Percentiles rank a stretch among this genome's conserved stretches.
phyloP scores from a whole-genome alignment of 1,140 invertebrate species.

The Heliothis virescens region DNA sequence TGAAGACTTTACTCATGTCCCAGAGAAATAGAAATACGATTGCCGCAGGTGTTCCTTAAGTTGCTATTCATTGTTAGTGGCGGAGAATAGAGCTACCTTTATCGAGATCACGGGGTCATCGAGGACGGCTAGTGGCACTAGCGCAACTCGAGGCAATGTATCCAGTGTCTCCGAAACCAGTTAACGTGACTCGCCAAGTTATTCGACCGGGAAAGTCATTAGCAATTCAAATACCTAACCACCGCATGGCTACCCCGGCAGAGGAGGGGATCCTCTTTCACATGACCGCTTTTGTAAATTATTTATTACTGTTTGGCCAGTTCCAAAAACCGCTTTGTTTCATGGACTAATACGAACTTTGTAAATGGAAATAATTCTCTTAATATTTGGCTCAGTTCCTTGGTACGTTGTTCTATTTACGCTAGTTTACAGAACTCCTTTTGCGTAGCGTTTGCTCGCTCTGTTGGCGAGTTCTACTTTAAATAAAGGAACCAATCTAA shows the following conservation, averaged over 20 bases:
- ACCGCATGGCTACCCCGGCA: constrained; percentile 63
- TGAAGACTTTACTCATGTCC: neutral
- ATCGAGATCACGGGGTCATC: neutral
- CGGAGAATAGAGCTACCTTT: too few relatives aligned
- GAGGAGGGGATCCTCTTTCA: constrained; percentile 72
- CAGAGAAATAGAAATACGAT: too few relatives aligned
- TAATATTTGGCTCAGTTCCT: constrained; percentile 44
- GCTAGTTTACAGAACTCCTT: constrained; percentile 14
- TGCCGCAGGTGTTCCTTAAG: too few relatives aligned
- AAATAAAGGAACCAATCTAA: constrained; percentile 13
- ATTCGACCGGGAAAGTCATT: constrained; percentile 77
- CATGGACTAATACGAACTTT: constrained; percentile 55
- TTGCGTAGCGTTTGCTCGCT: neutral
- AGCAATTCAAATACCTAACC: constrained; percentile 82
- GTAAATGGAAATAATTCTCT: constrained; percentile 61
- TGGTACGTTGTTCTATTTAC: constrained; percentile 24
- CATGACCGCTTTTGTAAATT: constrained; percentile 80
- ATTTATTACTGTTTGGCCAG: constrained; percentile 78
- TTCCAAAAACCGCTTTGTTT: constrained; percentile 67
- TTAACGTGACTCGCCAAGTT: constrained; percentile 70
- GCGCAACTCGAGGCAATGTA: constrained; percentile 56
- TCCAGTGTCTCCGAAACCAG: constrained; percentile 69
- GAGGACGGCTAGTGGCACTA: constrained; percentile 9
- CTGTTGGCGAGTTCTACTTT: constrained; percentile 1
- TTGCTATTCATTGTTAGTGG: too few relatives aligned